These are phyloP conservation scores for Gila robusta DNA, from an alignment of 2,797 vertebrate genomes.

Conservation along the genomic window DNA sequence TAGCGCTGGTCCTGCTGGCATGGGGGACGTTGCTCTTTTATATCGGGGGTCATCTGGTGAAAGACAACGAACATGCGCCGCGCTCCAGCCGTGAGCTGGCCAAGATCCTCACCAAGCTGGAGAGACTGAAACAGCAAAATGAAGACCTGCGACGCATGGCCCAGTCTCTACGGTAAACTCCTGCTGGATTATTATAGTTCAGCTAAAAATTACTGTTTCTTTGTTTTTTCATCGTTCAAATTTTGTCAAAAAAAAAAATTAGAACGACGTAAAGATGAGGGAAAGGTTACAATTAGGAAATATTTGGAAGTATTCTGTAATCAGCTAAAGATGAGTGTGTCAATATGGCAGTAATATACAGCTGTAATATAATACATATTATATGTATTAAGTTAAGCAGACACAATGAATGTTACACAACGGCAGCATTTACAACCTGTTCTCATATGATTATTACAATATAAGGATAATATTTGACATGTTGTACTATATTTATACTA, in stretches of 20 bases:
- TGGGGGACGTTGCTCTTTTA: slow-evolving; percentile 98
- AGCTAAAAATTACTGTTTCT: neutral
- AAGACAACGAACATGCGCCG: slow-evolving; percentile 94
- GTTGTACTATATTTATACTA: too few relatives aligned
- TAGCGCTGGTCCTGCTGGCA: slow-evolving; percentile 97
- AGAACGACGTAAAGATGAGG: neutral
- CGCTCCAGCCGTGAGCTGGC: slow-evolving; percentile 95
- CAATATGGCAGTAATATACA: neutral
- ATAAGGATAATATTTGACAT: too few relatives aligned
- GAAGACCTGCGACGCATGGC: slow-evolving; percentile 97
- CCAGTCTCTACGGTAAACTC: slow-evolving; percentile 92
- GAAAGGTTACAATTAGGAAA: neutral
- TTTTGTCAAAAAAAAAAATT: neutral
- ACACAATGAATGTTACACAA: too few relatives aligned
- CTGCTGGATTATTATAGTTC: neutral
- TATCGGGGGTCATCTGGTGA: slow-evolving; percentile 96
- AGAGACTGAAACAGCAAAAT: slow-evolving; percentile 98
- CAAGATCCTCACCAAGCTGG: slow-evolving; percentile 96
- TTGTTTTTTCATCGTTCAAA: neutral
- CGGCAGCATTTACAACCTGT: too few relatives aligned
- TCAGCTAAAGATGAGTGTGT: neutral
- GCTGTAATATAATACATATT: neutral
- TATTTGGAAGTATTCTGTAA: neutral
- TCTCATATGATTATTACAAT: too few relatives aligned
- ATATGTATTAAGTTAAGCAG: too few relatives aligned